A percentile compares a stretch with the other conserved stretches of the same genome.
Evolutionary conservation across 1,140 invertebrate genomes (phyloP).

Genomic region (Diprion similis): DNA sequence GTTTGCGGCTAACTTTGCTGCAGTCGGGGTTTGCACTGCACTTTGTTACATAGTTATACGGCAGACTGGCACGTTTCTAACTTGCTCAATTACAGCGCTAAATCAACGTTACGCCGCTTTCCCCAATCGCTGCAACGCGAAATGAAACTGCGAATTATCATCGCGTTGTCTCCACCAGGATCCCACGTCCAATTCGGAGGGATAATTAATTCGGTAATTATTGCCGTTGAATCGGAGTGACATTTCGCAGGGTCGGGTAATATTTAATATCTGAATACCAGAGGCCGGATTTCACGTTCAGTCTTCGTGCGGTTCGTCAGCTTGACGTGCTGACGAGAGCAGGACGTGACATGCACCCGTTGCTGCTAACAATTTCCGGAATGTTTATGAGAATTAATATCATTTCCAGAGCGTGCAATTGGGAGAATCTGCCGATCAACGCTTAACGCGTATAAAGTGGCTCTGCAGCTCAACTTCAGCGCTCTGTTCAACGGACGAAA

Average conservation of each 20-base stretch:
- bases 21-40: background rate
- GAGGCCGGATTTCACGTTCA: background rate
- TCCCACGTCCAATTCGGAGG: background rate
- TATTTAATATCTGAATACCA: slow-evolving; percentile 5
- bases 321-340: background rate
- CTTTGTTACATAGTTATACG: background rate
- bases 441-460: slow-evolving; percentile 1
- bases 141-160: too few relatives aligned
- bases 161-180: too few relatives aligned
- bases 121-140: too few relatives aligned
- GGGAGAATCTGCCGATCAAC: slow-evolving; percentile 19
- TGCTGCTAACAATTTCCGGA: slow-evolving; percentile 39
- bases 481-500: background rate
- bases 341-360: slow-evolving; percentile 5
- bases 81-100: too few relatives aligned
- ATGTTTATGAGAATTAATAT: slow-evolving; percentile 44
- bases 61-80: too few relatives aligned
- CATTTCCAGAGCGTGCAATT: slow-evolving; percentile 40
- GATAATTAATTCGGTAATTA: slow-evolving; percentile 3
- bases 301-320: background rate
- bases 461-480: background rate
- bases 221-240: background rate
- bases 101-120: too few relatives aligned
- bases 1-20: background rate
- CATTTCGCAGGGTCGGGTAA: background rate